Evolutionary conservation across 1,140 invertebrate genomes (phyloP).

Genomic region (Anadara kagoshimensis): DNA sequence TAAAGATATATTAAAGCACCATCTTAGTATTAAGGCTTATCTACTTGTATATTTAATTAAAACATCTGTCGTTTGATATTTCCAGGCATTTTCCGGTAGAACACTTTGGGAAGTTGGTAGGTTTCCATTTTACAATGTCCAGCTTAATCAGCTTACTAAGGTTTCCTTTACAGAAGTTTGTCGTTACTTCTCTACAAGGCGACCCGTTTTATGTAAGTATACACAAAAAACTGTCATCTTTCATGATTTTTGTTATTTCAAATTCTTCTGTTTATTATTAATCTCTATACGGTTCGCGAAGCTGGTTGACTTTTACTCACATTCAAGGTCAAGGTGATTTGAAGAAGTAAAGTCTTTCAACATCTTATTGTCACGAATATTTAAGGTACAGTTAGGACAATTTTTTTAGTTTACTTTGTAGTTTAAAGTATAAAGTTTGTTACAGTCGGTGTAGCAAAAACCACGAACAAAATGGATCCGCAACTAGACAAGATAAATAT

Average conservation of each 20-base stretch:
- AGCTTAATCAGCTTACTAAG: slow-evolving; percentile 40
- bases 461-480: too few species aligned
- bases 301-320: neutral
- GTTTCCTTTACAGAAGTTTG: slow-evolving; percentile 47
- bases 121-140: slow-evolving; percentile 43
- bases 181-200: slow-evolving; percentile 14
- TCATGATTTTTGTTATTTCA: neutral
- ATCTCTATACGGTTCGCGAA: neutral
- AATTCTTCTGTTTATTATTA: neutral
- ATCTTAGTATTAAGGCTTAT: too few species aligned
- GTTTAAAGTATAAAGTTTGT: too few species aligned
- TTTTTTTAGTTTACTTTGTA: too few species aligned
- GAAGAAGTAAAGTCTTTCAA: too few species aligned
- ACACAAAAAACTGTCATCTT: neutral
- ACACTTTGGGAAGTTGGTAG: slow-evolving; percentile 54
- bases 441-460: too few species aligned
- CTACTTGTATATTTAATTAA: neutral
- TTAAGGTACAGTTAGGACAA: too few species aligned
- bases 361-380: too few species aligned
- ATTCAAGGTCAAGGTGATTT: neutral
- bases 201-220: slow-evolving; percentile 45
- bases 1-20: too few species aligned
- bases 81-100: slow-evolving; percentile 55
- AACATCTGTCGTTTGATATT: slow-evolving; percentile 8
- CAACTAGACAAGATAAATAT: too few species aligned